Base-by-base conservation (phyloP, 1,140 invertebrate species). In the Aphaenogaster ashmeadi region DNA sequence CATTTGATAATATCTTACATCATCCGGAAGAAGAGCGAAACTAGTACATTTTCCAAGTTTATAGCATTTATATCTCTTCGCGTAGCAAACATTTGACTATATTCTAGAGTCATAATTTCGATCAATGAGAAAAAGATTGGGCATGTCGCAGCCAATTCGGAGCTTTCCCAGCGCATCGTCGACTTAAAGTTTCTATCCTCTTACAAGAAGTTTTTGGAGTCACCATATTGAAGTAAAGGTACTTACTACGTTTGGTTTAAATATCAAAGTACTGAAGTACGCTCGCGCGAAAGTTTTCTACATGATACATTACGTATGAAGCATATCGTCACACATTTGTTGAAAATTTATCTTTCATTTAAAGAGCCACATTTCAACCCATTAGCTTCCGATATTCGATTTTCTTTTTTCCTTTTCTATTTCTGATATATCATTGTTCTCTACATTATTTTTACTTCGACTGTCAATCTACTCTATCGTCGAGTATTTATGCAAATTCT, bases 161-260 rank as follows among this genome's bases (percentile, higher is more conserved):
- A 69, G 38, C 64, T 44, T 58, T 56, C 2, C 50, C 27, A 71
- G 79, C 6, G 13, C 21, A 71, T 71, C 38, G 27, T 44, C 50
- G 21, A 79, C 21, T 58, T 58, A 56, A 71, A 81, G 79, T 81
- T 71, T 56, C 21, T 21, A 81, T 71, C 79, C 52, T 81, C 64
- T 81, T 81, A 56, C 5, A 69, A 81, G 62, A 81, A 81, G 79
- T 81, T 71, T 67, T 41, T 8, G 38, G 38, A 71, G 13, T 71
- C 11, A 7, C 50, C 11, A 44, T 56, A 71, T 71, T 81, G 6
- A n/a, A 41, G 64, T 33, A n/a, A 66, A 81, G 41, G 21, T 81
- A 71, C 36, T 67, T 54, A 67, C 33, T 56, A 69, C 21, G 18
- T 71, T 81, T 71, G 15, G 13, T 81, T 81, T 81, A 71, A 81